Base-by-base conservation (phyloP, 2,888 invertebrate species). In the Fissipunctia ypsillon region DNA sequence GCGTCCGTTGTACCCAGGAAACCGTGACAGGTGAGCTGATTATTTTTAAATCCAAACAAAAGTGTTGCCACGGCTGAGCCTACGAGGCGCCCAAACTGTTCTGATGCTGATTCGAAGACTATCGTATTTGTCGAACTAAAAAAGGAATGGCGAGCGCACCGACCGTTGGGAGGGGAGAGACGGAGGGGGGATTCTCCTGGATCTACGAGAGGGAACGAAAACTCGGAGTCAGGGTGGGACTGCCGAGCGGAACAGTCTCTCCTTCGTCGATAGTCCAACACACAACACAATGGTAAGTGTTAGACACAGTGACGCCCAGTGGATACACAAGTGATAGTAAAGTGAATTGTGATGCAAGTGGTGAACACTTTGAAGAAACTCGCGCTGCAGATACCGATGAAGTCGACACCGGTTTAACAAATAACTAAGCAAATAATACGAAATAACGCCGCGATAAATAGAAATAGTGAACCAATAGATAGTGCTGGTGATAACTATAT, bases 151-250 rank as follows among this genome's bases (percentile, higher is more conserved):
- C 65, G 69, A 85, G 84, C 83, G 88, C 87, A 86, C 81, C 83
- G 83, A 81, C 73, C 74, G 85, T 87, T 79, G 81, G 83, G 78
- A 86, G 85, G 78, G 85, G 76, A 77, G 81, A 84, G 79, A 87
- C 87, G 89, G 89, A 88, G 90, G 91, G 90, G 88, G 87, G 80
- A 77, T 70, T 86, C 86, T 89, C 90, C 92, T 91, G 94, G 93
- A 92, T 87, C 88, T 86, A 80, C 84, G 89, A 88, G 91, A 84
- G 90, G 91, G 91, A 89, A 87, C 91, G 88, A 89, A 84, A 90
- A 81, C 91, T 94, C 94, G 93, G 95, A 96, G 96, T 95, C 95
- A 94, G 95, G 95, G 95, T 94, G 95, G 94, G 95, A 95, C 95
- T 95, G 93, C 94, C 94, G 94, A 94, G 90, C 94, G 93, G 93